phyloP scores from a whole-genome alignment of 2,888 invertebrate genomes.

The Drosophila emarginata region DNA sequence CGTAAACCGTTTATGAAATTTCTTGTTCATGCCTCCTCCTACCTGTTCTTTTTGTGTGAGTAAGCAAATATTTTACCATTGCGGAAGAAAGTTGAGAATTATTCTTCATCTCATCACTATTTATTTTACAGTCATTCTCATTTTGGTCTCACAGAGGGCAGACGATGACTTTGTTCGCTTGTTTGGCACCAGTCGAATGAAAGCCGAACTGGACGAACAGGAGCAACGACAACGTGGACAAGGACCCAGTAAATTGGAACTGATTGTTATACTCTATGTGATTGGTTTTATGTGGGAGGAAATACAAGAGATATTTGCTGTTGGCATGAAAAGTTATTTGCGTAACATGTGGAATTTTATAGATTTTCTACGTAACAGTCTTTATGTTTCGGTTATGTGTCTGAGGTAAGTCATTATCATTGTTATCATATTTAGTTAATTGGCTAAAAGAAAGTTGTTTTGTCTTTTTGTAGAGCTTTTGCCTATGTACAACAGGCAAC shows the following conservation, averaged over 20 bases:
- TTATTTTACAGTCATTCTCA: conserved; percentile 88
- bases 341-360: conserved; percentile 98
- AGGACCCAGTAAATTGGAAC: conserved; percentile 92
- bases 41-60: conserved; percentile 96
- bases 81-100: not conserved
- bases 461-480: conserved; percentile 54
- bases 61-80: conserved; percentile 58
- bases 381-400: conserved; percentile 90
- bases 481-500: conserved; percentile 90
- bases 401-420: conserved; percentile 82
- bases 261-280: conserved; percentile 92
- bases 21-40: conserved; percentile 96
- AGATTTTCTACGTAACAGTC: conserved; percentile 94
- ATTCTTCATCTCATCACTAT: not conserved
- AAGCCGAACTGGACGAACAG: conserved; percentile 85
- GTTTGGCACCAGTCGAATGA: conserved; percentile 89
- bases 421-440: too few species aligned
- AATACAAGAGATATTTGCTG: conserved; percentile 93
- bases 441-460: not conserved
- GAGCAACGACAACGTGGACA: conserved; percentile 91
- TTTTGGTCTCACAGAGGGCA: conserved; percentile 95
- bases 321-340: conserved; percentile 93
- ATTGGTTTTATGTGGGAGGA: conserved; percentile 96
- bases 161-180: conserved; percentile 89
- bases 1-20: conserved; percentile 98